Percentiles rank a stretch among this genome's conserved stretches.
Conservation (phyloP, 2,113 vertebrate genomes). For the Alexandromys fortis region DNA sequence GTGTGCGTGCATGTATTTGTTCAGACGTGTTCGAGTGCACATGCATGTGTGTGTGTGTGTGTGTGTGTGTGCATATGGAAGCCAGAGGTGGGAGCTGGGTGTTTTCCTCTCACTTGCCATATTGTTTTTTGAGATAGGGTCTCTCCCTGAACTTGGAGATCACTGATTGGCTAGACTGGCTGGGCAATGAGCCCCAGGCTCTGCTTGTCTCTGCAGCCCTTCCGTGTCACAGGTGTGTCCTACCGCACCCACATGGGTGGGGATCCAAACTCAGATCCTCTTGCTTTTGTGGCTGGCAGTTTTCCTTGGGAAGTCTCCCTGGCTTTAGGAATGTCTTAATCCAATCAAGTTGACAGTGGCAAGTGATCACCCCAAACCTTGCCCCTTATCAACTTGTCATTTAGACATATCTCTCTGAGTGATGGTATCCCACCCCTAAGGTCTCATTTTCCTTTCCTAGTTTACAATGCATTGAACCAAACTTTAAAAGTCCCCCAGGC, state of each 20-base stretch:
- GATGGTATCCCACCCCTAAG: neutral
- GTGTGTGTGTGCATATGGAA: too few relatives aligned
- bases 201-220: neutral
- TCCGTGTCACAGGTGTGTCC: neutral
- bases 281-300: too few relatives aligned
- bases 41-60: fast-evolving
- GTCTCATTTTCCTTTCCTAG: neutral
- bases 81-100: neutral
- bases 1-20: neutral
- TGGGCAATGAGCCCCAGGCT: neutral
- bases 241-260: neutral
- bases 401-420: neutral
- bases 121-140: neutral
- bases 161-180: neutral
- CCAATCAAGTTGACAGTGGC: neutral
- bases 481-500: neutral
- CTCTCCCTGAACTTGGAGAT: neutral
- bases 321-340: neutral
- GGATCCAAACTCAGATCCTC: too few relatives aligned
- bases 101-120: neutral
- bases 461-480: neutral
- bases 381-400: too few relatives aligned
- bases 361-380: neutral
- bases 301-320: neutral
- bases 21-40: neutral